Base-by-base conservation (phyloP, 1,140 invertebrate genomes). In the Belonocnema kinseyi region DNA sequence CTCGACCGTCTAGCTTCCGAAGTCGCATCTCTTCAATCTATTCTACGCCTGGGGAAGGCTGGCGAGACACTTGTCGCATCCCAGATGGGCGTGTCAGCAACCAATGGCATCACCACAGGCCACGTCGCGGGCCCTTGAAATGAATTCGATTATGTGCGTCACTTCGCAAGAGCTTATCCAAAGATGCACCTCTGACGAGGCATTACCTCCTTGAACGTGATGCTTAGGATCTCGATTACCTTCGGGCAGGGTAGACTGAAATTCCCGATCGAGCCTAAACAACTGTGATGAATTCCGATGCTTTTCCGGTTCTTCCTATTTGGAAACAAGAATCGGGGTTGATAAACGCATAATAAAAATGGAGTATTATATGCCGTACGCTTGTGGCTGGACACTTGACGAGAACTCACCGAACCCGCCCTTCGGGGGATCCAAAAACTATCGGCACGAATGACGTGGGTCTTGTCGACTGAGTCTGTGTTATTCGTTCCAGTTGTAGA, bases 1-100 rank as follows among this genome's bases (percentile, higher is more conserved):
- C 91, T 99, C 80, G 96, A 97, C 74, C 93, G 96, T 75, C 93
- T 99, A 6, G 97, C 97, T 12, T 96, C 95, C 1, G 98, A 99
- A 89, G 97, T 99, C 54, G 97, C 96, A n/a, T 95, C 94, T 79
- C 93, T 99, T 0, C 96, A 97, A 86, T 95, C 94, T 77, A 93
- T 95, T 88, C 93, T 95, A 85, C 88, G 90, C 7, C 83, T 89
- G 0, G 87, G 88, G 6, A 91, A 92, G 17, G 74, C 54, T 17
- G 73, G 78, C 7, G 90, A 89, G 19, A 56, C 80, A 16, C 74
- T 84, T 7, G 72, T 83, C 16, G 33, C 71, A 14, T 17, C 76
- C 12, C 46, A 74, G 4, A 74, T 76, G 13, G 70, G 50, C 33
- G 26, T 73, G 56, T 75, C 75, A 26, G 51, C 74, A 12, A 33